phyloP scores from a whole-genome alignment of 2,888 invertebrate species.

The Idaea dimidiata region DNA sequence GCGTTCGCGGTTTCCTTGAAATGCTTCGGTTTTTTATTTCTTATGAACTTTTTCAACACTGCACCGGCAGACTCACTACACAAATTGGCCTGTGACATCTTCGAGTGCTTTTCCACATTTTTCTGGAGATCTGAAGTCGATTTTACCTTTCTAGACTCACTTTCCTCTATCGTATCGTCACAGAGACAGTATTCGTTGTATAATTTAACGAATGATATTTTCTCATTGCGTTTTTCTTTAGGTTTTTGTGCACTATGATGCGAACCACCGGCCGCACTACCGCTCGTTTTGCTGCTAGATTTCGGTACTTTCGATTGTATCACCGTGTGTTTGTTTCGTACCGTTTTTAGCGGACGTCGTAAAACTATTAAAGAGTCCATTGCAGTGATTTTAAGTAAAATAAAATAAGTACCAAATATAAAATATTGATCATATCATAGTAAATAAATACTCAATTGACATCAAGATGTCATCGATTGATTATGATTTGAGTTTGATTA shows the following conservation, averaged over 20 bases:
- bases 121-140: background rate
- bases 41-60: background rate
- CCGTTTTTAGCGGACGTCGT: conserved; percentile 18
- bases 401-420: no score
- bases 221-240: background rate
- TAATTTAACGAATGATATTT: conserved; percentile 39
- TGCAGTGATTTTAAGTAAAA: background rate
- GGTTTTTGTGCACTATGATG: background rate
- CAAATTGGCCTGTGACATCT: background rate
- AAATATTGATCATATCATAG: no score
- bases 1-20: conserved; percentile 6
- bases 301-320: background rate
- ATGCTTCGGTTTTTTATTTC: background rate
- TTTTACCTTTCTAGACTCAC: background rate
- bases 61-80: background rate
- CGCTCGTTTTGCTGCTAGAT: conserved; percentile 8
- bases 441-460: no score
- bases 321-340: background rate
- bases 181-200: conserved; percentile 29
- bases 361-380: conserved; percentile 38
- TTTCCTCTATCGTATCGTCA: background rate
- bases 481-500: no score
- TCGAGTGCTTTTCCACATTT: background rate
- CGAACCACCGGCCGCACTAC: background rate
- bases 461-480: no score